phyloP scores from a whole-genome alignment of 1,140 invertebrate genomes.

The Drosophila ironensis region DNA sequence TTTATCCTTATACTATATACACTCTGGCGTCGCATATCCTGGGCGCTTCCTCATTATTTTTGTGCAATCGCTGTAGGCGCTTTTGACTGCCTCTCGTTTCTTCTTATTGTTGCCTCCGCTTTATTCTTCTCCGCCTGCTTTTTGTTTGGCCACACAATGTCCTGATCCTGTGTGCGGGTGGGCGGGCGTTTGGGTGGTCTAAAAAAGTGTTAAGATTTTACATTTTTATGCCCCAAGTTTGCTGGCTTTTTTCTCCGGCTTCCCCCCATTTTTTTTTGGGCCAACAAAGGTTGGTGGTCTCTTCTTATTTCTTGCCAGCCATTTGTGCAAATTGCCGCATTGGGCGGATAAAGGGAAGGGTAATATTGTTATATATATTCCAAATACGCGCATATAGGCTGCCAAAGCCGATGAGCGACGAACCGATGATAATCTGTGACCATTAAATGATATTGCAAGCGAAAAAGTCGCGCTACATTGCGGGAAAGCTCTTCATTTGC shows the following conservation, averaged over 20 bases:
- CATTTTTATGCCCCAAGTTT: slow-evolving; percentile 60
- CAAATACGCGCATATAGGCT: background rate
- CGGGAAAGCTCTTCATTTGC: slow-evolving; percentile 7
- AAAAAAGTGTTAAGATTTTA: slow-evolving; percentile 76
- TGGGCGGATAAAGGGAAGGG: slow-evolving; percentile 17
- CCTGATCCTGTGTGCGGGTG: slow-evolving; percentile 28
- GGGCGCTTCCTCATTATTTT: slow-evolving; percentile 77
- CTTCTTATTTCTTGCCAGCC: slow-evolving; percentile 43
- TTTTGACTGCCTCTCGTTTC: slow-evolving; percentile 39
- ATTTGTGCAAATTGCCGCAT: slow-evolving; percentile 73
- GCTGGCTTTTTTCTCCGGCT: slow-evolving; percentile 16
- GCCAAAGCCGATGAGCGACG: background rate
- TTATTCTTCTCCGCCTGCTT: slow-evolving; percentile 39
- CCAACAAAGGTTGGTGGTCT: slow-evolving; percentile 28
- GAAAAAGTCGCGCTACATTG: no score
- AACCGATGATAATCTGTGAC: slow-evolving; percentile 2
- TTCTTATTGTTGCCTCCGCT: slow-evolving; percentile 46
- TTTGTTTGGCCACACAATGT: slow-evolving; percentile 56
- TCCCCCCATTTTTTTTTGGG: background rate
- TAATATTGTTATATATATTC: slow-evolving; percentile 25
- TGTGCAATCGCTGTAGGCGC: slow-evolving; percentile 77
- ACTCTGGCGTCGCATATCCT: slow-evolving; percentile 63
- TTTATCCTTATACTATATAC: background rate
- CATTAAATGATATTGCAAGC: slow-evolving; percentile 38
- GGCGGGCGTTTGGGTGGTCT: slow-evolving; percentile 4